A percentile compares a stretch with the other conserved stretches of the same genome.
These are phyloP conservation scores for Oxyteleia sp. DNA, from an alignment of 2,888 invertebrate species.

Conservation along the genomic window DNA sequence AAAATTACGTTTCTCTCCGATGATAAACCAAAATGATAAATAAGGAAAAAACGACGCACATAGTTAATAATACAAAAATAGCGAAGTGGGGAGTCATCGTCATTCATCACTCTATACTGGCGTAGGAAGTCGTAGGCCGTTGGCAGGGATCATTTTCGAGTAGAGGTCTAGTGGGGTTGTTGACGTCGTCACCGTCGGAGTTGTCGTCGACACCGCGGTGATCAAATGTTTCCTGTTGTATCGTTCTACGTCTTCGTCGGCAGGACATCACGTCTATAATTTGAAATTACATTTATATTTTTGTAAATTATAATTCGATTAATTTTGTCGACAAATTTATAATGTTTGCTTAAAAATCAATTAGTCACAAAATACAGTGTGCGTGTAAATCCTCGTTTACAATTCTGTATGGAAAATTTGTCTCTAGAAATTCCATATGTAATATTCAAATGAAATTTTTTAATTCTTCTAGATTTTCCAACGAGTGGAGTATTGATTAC, in stretches of 20 bases:
- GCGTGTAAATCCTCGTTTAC: no score
- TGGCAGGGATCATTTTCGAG: constrained; percentile 84
- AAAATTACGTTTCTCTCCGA: no score
- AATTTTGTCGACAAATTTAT: no score
- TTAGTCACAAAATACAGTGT: no score
- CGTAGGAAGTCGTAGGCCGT: constrained; percentile 89
- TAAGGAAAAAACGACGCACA: not conserved
- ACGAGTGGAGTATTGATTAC: no score
- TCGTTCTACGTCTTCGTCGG: constrained; percentile 87
- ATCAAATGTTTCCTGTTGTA: constrained; percentile 77
- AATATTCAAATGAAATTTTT: no score
- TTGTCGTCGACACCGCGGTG: constrained; percentile 85
- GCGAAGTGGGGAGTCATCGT: not conserved
- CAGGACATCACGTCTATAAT: constrained; percentile 90
- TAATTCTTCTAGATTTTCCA: no score
- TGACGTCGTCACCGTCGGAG: constrained; percentile 76
- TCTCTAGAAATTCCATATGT: no score
- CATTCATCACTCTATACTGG: constrained; percentile 88
- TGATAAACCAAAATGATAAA: not conserved
- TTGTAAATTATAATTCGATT: no score
- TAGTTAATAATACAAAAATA: not conserved
- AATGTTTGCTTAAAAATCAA: no score
- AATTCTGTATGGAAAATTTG: no score
- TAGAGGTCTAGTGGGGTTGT: constrained; percentile 84
- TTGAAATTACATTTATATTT: no score